phyloP scores from a whole-genome alignment of 2,113 vertebrate genomes.

The Melanostigma gelatinosum region DNA sequence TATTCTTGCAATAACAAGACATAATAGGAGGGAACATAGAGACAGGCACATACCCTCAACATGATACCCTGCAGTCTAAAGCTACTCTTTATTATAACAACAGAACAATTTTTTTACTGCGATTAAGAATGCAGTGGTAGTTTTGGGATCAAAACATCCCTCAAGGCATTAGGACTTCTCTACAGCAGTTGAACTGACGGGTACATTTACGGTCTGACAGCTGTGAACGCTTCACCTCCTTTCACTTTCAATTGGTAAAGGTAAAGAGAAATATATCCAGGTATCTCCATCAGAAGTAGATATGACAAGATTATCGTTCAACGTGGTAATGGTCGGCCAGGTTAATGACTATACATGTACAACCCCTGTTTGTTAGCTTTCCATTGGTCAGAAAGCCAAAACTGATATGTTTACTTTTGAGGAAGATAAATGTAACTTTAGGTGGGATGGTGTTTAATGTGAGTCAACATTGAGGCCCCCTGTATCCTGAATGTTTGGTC shows the following conservation, averaged over 20 bases:
- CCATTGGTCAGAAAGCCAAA: neutral
- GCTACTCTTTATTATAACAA: conserved; percentile 6
- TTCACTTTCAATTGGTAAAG: neutral
- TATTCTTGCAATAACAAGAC: conserved; percentile 50
- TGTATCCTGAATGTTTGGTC: neutral
- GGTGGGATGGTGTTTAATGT: neutral
- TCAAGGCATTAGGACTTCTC: conserved; percentile 10
- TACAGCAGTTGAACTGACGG: neutral
- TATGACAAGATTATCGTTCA: too few relatives aligned
- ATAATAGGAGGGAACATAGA: conserved; percentile 17
- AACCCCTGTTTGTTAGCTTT: neutral
- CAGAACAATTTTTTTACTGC: neutral
- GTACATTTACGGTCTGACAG: neutral
- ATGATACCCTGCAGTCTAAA: neutral
- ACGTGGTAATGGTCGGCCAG: neutral
- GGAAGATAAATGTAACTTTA: neutral
- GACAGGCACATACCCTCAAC: conserved; percentile 6
- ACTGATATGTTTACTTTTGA: neutral
- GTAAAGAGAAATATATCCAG: neutral
- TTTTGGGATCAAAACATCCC: conserved; percentile 4
- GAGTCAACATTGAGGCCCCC: too few relatives aligned
- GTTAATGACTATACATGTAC: neutral
- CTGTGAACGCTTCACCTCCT: neutral
- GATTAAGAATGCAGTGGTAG: conserved; percentile 11
- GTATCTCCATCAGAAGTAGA: neutral